phyloP scores from a whole-genome alignment of 2,113 vertebrate genomes.

The Glareola pratincola region DNA sequence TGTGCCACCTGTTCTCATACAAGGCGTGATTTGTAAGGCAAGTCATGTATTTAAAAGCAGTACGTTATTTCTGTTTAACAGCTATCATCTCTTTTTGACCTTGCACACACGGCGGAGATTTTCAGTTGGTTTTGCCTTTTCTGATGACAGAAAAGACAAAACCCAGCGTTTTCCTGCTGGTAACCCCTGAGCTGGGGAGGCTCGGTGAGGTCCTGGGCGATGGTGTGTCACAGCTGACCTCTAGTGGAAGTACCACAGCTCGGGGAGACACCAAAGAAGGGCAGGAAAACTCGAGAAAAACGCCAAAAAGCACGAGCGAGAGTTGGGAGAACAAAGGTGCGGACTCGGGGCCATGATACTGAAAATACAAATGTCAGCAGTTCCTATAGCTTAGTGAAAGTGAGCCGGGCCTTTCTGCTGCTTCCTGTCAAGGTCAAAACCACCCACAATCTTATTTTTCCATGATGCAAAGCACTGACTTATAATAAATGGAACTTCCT shows the following conservation, averaged over 20 bases:
- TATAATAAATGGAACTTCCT: background rate
- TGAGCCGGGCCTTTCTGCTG: background rate
- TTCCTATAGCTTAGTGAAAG: background rate
- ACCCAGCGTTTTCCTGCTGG: background rate
- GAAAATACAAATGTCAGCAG: background rate
- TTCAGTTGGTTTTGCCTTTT: background rate
- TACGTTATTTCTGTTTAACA: background rate
- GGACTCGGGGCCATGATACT: background rate
- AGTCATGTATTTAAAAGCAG: background rate
- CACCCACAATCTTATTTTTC: background rate
- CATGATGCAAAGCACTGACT: background rate
- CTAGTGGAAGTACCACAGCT: background rate
- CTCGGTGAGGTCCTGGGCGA: rapidly evolving
- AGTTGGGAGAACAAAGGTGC: background rate
- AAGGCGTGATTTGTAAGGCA: background rate
- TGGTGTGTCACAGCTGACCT: background rate
- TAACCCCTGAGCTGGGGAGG: background rate
- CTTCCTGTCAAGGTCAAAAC: background rate
- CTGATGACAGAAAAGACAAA: background rate
- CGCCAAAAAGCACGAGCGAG: background rate
- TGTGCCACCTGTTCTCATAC: background rate
- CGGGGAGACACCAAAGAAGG: background rate
- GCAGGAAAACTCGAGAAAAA: background rate
- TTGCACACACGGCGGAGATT: background rate
- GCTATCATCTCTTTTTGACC: background rate